Evolutionary conservation across 2,888 invertebrate genomes (phyloP).

Genomic region (Diplolepis rosae): DNA sequence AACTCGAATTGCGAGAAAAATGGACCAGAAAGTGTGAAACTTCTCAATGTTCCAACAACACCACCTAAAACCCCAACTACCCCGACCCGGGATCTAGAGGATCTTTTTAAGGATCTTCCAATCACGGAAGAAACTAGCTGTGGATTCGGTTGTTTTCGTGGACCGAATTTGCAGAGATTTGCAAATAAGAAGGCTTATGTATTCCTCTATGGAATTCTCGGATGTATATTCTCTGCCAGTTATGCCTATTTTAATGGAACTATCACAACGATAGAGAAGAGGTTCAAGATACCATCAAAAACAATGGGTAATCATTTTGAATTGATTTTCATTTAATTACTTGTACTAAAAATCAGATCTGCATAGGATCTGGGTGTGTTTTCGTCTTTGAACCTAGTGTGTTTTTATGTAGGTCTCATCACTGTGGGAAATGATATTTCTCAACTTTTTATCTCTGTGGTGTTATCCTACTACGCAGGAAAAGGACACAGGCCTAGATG

Average conservation of each 20-base stretch:
- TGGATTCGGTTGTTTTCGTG: conserved; percentile 79
- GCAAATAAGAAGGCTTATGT: conserved; percentile 79
- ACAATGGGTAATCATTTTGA: conserved; percentile 77
- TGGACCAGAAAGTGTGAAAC: conserved; percentile 65
- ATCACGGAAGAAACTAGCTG: conserved; percentile 80
- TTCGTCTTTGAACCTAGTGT: conserved; percentile 3
- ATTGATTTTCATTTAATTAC: background rate
- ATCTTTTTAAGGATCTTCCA: conserved; percentile 74
- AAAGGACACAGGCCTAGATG: conserved; percentile 83
- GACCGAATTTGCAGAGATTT: conserved; percentile 77
- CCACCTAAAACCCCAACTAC: conserved; percentile 57
- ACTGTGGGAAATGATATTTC: conserved; percentile 85
- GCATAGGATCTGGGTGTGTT: background rate
- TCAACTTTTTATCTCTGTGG: conserved; percentile 80
- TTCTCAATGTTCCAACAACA: conserved; percentile 61
- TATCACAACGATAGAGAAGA: conserved; percentile 83
- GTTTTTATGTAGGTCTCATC: conserved; percentile 76
- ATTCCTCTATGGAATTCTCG: conserved; percentile 80
- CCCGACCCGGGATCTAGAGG: conserved; percentile 69
- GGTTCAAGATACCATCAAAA: conserved; percentile 83
- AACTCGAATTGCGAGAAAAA: conserved; percentile 63
- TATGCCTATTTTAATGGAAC: conserved; percentile 85
- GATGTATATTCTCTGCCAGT: conserved; percentile 81
- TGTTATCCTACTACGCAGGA: conserved; percentile 82
- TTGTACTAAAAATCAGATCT: background rate